A percentile compares a stretch with the other conserved stretches of the same genome.
Evolutionary conservation across 2,113 vertebrate species (phyloP).

Genomic region (Sylvilagus bachmani): DNA sequence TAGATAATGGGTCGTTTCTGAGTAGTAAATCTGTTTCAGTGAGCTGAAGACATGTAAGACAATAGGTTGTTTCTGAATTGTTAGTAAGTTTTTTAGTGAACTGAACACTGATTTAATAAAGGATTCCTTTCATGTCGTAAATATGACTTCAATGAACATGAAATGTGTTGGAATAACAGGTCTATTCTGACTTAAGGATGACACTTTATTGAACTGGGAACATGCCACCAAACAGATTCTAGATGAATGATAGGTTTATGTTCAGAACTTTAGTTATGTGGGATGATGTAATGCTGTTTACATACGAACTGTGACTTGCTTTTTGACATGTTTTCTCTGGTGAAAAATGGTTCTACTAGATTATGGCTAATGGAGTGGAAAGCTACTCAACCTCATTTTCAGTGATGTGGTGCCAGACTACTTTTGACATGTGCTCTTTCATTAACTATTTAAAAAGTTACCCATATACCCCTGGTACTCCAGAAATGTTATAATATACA

Average conservation of each 20-base stretch:
- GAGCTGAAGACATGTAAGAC: slow-evolving; percentile 84
- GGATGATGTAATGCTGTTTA: background rate
- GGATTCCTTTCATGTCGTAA: slow-evolving; percentile 75
- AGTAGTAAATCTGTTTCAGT: slow-evolving; percentile 85
- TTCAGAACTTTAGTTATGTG: slow-evolving; percentile 40
- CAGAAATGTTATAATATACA: background rate
- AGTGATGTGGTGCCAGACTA: background rate
- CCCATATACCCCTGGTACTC: background rate
- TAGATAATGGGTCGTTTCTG: slow-evolving; percentile 86
- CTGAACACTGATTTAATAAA: slow-evolving; percentile 85
- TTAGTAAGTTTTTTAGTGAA: slow-evolving; percentile 87
- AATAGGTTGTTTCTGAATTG: slow-evolving; percentile 86
- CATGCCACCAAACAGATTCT: slow-evolving; percentile 58
- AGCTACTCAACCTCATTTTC: background rate
- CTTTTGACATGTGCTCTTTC: slow-evolving; percentile 22
- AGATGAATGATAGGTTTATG: slow-evolving; percentile 50
- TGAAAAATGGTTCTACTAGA: slow-evolving; percentile 30
- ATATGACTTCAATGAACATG: slow-evolving; percentile 68
- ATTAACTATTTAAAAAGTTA: slow-evolving; percentile 17
- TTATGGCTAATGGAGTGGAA: slow-evolving; percentile 52
- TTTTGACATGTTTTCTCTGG: slow-evolving; percentile 50
- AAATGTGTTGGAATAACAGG: slow-evolving; percentile 62
- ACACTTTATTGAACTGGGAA: slow-evolving; percentile 71
- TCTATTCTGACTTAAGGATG: slow-evolving; percentile 68
- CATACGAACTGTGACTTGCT: slow-evolving; percentile 2